These are phyloP conservation scores for Nesidiocoris tenuis DNA, from an alignment of 2,888 invertebrate genomes.

Conservation along the genomic window DNA sequence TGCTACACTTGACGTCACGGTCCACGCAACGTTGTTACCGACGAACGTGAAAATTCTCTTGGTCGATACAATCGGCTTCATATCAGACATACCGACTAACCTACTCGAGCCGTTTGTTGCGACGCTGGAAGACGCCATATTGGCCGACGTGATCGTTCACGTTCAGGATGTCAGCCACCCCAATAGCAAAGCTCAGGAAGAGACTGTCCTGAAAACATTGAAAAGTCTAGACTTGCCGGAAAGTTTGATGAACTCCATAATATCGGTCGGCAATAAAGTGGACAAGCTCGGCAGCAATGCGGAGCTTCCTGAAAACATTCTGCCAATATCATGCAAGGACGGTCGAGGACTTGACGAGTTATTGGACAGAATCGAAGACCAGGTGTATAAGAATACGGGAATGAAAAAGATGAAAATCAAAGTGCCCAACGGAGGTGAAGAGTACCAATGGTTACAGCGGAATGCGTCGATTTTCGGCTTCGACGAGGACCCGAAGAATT, in stretches of 20 bases:
- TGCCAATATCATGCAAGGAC: slow-evolving; percentile 54
- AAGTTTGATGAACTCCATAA: slow-evolving; percentile 59
- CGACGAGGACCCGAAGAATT: slow-evolving; percentile 58
- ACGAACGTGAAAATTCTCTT: slow-evolving; percentile 66
- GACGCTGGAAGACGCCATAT: slow-evolving; percentile 75
- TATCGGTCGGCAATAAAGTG: slow-evolving; percentile 72
- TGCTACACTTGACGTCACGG: slow-evolving; percentile 82
- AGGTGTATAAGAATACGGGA: slow-evolving; percentile 59
- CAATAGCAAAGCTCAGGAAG: slow-evolving; percentile 65
- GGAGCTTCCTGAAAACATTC: slow-evolving; percentile 45
- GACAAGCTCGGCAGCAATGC: slow-evolving; percentile 36
- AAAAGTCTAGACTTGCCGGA: slow-evolving; percentile 57
- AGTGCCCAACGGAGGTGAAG: slow-evolving; percentile 62
- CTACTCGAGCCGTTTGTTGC: slow-evolving; percentile 77
- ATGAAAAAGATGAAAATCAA: slow-evolving; percentile 59
- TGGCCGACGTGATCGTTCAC: slow-evolving; percentile 76
- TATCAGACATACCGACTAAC: slow-evolving; percentile 76
- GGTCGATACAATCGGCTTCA: slow-evolving; percentile 85
- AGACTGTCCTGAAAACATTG: slow-evolving; percentile 69
- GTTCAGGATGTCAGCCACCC: slow-evolving; percentile 77
- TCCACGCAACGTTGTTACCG: slow-evolving; percentile 69
- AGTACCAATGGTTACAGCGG: slow-evolving; percentile 64
- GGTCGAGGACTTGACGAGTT: slow-evolving; percentile 57
- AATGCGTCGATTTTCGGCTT: slow-evolving; percentile 62
- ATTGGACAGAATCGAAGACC: slow-evolving; percentile 56